Base-by-base conservation (phyloP, 2,113 vertebrate species). In the Phyllopteryx taeniolatus region DNA sequence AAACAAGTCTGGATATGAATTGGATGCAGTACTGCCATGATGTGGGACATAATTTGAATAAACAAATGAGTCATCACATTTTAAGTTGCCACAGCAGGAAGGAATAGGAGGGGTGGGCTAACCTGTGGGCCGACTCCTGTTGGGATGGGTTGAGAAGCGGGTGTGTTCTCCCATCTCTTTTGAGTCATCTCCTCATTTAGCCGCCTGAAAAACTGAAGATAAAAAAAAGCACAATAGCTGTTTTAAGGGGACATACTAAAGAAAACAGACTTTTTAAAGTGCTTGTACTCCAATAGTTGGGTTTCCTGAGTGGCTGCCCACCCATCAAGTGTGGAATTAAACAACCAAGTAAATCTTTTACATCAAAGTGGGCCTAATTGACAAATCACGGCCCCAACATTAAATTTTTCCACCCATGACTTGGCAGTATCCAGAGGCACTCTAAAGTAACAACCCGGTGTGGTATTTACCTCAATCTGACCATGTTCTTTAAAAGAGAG, bases 401-500 rank as follows among this genome's bases (percentile, higher is more conserved):
- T 27, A 27, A 27, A 27, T 39, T 39, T 39, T 5, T 39, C 35
- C 35, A 39, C 35, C 20, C 42, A 42, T 33, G 56, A 63, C 12
- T 59, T 69, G 49, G 39, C 20, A 19, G 43, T 31, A 5, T 8
- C 10, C n/a, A 44, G 8, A 53, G 49, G 1, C 5, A 43, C 33
- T 35, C 35, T 42, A 39, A 19, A 63, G 5, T 17, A 19, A 53
- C 7, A 20, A 17, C 14, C 46, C 7, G 49, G 20, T 1, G n/a
- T 3, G 19, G 47, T 0, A 22, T 20, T 6, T 85, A 97, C 98
- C 93, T 99, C 97, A 77, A 98, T 99, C 88, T 99, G 96, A 2
- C 96, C 98, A 74, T 99, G 97, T 73, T 99, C 96, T 89, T 95
- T 98, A 90, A 99, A 99, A 65, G 98, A 98, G 75, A 98, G 88